Base-by-base conservation (phyloP, 2,113 vertebrate species). In the Rhynchomys soricoides region DNA sequence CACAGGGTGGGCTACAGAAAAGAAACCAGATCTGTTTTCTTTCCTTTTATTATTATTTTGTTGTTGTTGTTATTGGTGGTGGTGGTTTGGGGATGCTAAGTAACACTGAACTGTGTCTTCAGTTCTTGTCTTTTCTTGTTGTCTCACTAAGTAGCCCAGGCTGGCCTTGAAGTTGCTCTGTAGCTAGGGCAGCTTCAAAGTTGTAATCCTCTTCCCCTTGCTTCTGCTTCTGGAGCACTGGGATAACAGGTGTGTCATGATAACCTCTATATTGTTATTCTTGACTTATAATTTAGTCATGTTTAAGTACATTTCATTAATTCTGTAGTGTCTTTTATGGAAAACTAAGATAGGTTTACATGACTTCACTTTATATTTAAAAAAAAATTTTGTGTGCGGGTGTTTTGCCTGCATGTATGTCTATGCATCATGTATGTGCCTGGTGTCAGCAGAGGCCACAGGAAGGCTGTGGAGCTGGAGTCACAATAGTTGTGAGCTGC, bases 271-370 rank as follows among this genome's bases (percentile, higher is more conserved):
- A 50, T n/a, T 29, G 10, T 50, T 79, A 19, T 64, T 77, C 7
- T 37, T 75, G 48, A 75, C 59, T 73, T 93, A 10, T 12, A 31
- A 71, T 64, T 82, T 83, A 29, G 40, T 89, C 62, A 16, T 21
- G 79, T 48, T 82, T 83, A 83, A 6, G 71, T 66, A 48, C 59
- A 3, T 66, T 79, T 87, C 16, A 26, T 48, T 64, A 48, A 81
- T 68, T 82, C 21, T 62, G 21, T 94, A 50, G 57, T 73, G 13
- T 94, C 89, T 89, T 16, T 57, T 24, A 37, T 55, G 40, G 31
- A 83, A 93, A 57, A 78, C 26, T 52, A 81, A 93, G 34, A 40
- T 48, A 21, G 4, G 73, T 95, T 95, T 91, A 82, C 5, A 89
- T 62, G 48, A 90, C 48, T 83, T 94, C 10, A 89, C 91, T 86